Evolutionary conservation across 2,113 vertebrate species (phyloP), one percentile per base, ranked within the genome.

Genomic region (Origma solitaria): DNA sequence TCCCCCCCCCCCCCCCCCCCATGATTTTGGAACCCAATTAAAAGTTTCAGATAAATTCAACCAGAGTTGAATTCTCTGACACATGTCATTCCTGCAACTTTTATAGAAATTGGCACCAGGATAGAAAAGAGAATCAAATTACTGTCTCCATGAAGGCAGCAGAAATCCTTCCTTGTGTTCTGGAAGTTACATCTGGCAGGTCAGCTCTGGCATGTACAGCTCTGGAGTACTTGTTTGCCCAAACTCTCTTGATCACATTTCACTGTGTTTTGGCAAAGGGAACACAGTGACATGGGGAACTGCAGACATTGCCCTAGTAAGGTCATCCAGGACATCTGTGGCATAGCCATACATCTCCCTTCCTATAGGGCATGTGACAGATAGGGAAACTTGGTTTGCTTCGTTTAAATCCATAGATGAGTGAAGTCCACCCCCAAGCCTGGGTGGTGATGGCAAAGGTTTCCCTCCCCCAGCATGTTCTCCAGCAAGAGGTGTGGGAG

Each of bases 21-120:
- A 4, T 27, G 68, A 62, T 81, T 96, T 77, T 88, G 82, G 88
- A 94, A 73, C 47, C 42, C 86, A 90, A 56, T 90, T 96, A 93
- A 88, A 93, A 97, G 86, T 95, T 96, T 86, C 72, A 84, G 64
- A 25, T 38, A 44, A 75, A 92, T 90, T 90, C 94, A 88, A 15
- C 21, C 6, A 16, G 51, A 86, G 51, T 6, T 86, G 60, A 73
- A 66, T 69, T 88, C 54, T 92, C 82, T 92, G 82, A 86, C 82
- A 51, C 19, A 15, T 80, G 42, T 88, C 71, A 71, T 68, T 94
- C 16, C 50, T 66, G 21, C 13, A 86, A 25, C 24, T 86, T 62
- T 45, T 65, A 66, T 31, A 92, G 71, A 58, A 90, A 86, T 73
- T 54, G 71, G 51, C 79, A 93, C 17, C 20, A 28, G n/a, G 21